These are phyloP conservation scores for Caenorhabditis zanzibari DNA, from an alignment of 2,888 invertebrate species.

Conservation along the genomic window DNA sequence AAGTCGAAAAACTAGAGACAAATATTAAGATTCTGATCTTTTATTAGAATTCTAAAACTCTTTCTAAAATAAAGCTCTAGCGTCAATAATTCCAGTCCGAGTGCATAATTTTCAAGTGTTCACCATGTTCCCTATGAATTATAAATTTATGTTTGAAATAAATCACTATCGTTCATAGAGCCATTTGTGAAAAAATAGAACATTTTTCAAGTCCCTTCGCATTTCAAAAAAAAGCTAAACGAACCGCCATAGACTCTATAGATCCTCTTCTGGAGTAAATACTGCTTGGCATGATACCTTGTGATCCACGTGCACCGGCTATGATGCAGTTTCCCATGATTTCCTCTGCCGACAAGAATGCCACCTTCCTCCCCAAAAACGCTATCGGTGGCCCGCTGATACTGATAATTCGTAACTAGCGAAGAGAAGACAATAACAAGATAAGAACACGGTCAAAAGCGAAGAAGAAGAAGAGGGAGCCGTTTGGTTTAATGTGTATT, in stretches of 20 bases:
- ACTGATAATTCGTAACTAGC: conserved; percentile 14
- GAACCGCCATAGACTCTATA: background rate
- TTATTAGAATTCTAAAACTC: too few relatives aligned
- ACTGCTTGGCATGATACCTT: conserved; percentile 18
- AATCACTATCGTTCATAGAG: too few relatives aligned
- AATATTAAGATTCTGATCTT: too few relatives aligned
- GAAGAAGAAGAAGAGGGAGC: background rate
- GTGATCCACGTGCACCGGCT: conserved; percentile 29
- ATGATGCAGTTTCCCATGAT: conserved; percentile 28
- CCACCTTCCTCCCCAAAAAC: background rate
- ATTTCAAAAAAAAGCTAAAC: conserved; percentile 19
- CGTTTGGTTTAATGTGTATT: conserved; percentile 25
- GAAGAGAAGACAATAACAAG: conserved; percentile 11
- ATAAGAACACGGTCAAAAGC: conserved; percentile 1
- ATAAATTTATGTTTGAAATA: too few relatives aligned
- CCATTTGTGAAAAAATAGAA: too few relatives aligned
- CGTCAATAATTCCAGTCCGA: too few relatives aligned
- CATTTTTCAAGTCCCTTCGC: too few relatives aligned
- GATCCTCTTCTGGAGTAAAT: conserved; percentile 13
- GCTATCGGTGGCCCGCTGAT: background rate
- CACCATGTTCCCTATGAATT: too few relatives aligned
- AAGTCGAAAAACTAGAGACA: too few relatives aligned
- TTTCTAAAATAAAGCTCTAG: too few relatives aligned
- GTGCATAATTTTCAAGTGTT: too few relatives aligned
- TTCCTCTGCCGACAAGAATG: background rate